Percentiles rank a stretch among this genome's conserved stretches.
Evolutionary conservation across 2,888 invertebrate species (phyloP).

Genomic region (Pollenia angustigena): DNA sequence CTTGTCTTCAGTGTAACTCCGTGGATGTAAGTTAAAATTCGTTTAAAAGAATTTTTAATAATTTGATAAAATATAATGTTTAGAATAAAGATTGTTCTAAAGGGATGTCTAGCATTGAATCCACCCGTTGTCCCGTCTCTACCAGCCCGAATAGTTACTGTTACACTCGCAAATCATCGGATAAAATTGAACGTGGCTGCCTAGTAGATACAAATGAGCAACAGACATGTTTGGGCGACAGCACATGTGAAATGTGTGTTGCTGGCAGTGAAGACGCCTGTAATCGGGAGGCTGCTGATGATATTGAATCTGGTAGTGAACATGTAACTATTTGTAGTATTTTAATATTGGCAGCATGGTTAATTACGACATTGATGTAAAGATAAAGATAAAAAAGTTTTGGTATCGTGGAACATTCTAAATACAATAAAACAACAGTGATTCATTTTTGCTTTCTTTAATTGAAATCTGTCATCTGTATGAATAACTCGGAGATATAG

Average conservation of each 20-base stretch:
- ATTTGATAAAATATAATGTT: not conserved
- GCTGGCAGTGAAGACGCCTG: slow-evolving; percentile 77
- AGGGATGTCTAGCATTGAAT: slow-evolving; percentile 65
- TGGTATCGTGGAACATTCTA: too few relatives aligned
- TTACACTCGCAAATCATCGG: slow-evolving; percentile 75
- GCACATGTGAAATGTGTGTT: slow-evolving; percentile 79
- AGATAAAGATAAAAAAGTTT: slow-evolving; percentile 1
- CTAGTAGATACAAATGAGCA: slow-evolving; percentile 78
- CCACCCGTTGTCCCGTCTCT: slow-evolving; percentile 78
- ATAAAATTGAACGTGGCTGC: slow-evolving; percentile 79
- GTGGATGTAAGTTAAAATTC: slow-evolving; percentile 75
- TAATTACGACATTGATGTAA: slow-evolving; percentile 17
- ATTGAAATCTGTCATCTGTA: too few relatives aligned
- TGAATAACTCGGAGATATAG: not conserved
- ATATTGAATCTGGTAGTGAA: slow-evolving; percentile 43
- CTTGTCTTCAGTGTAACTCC: slow-evolving; percentile 80
- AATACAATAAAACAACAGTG: too few relatives aligned
- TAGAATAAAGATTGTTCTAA: slow-evolving; percentile 77
- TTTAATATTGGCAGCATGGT: not conserved
- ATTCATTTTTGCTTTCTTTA: too few relatives aligned
- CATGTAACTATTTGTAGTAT: not conserved
- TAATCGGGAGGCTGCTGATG: slow-evolving; percentile 77
- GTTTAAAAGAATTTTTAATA: not conserved
- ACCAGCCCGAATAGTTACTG: slow-evolving; percentile 81
- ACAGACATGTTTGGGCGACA: slow-evolving; percentile 76